Conservation (phyloP, 2,797 vertebrate species). For the Toxotes lorentzi region DNA sequence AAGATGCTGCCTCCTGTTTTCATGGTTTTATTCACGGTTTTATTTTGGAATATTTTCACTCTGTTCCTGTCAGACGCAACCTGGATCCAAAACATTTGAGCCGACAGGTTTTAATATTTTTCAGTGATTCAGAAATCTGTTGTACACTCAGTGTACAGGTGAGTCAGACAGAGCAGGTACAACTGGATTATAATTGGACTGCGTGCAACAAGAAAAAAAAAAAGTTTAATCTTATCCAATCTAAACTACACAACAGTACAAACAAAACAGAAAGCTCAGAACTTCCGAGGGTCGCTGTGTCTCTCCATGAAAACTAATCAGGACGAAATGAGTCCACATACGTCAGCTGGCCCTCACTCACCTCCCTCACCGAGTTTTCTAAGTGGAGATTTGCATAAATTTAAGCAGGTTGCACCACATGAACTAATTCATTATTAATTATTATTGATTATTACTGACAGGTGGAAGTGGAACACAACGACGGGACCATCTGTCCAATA, state of each 20-base stretch:
- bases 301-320: too few relatives aligned
- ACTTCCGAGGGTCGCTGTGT: too few relatives aligned
- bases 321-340: neutral
- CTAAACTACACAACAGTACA: neutral
- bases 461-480: too few relatives aligned
- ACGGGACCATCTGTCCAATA: too few relatives aligned
- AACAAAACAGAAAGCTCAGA: too few relatives aligned
- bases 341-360: neutral
- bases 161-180: neutral
- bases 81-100: neutral
- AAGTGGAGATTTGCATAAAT: neutral
- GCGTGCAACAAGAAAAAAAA: too few relatives aligned
- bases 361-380: neutral
- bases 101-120: neutral
- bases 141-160: neutral
- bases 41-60: neutral
- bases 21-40: neutral
- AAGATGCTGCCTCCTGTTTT: conserved; percentile 1
- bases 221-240: neutral
- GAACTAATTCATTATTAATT: neutral
- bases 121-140: neutral
- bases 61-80: neutral
- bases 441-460: neutral
- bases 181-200: neutral
- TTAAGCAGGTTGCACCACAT: neutral